Percentiles rank a stretch among this genome's conserved stretches.
Conservation (phyloP, 2,113 vertebrate genomes). For the Ctenomys sociabilis region DNA sequence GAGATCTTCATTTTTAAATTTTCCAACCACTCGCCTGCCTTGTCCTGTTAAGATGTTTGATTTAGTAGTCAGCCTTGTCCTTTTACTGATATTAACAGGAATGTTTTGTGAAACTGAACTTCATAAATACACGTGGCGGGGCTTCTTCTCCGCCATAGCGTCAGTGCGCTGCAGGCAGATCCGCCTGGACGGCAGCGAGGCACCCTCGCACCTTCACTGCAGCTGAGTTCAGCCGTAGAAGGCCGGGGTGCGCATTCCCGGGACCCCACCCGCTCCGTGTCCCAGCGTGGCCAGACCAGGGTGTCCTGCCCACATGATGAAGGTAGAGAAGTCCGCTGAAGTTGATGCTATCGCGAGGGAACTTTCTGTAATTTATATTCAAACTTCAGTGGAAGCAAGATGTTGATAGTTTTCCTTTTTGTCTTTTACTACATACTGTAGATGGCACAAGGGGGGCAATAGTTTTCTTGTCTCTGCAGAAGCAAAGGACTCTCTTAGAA, state of each 20-base stretch:
- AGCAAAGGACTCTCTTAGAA: background rate
- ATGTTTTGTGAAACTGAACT: constrained; percentile 21
- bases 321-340: background rate
- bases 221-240: background rate
- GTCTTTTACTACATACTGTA: background rate
- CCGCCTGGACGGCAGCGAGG: background rate
- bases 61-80: background rate
- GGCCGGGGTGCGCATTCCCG: background rate
- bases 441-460: background rate
- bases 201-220: background rate
- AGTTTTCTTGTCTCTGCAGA: background rate
- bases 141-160: background rate
- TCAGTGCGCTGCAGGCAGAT: background rate
- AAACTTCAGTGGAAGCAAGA: background rate
- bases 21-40: background rate
- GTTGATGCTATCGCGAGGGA: background rate
- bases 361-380: background rate
- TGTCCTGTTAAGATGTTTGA: background rate
- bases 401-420: background rate
- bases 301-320: background rate
- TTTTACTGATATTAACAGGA: background rate
- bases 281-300: background rate
- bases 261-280: background rate
- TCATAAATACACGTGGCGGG: background rate
- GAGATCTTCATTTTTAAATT: background rate